phyloP scores from a whole-genome alignment of 1,140 invertebrate species.

The Sitodiplosis mosellana region DNA sequence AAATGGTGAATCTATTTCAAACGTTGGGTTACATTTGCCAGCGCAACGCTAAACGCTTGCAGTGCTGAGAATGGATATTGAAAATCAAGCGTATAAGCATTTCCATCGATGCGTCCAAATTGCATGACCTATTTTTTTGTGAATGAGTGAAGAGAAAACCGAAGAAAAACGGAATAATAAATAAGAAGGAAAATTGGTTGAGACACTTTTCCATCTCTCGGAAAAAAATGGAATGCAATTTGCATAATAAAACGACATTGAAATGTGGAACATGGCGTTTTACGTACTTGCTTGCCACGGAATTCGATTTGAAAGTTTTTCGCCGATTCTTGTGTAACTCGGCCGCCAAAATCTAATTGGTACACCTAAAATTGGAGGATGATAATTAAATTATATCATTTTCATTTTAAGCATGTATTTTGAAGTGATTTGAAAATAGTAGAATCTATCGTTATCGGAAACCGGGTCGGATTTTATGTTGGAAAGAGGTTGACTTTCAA shows the following conservation, averaged over 20 bases:
- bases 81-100: slow-evolving; percentile 97
- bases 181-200: too few relatives aligned
- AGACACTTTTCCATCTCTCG: too few relatives aligned
- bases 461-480: too few relatives aligned
- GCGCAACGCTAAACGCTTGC: slow-evolving; percentile 93
- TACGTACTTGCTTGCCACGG: slow-evolving; percentile 75
- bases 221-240: neutral
- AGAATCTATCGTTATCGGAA: too few relatives aligned
- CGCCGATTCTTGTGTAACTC: slow-evolving; percentile 97
- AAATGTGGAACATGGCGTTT: slow-evolving; percentile 2
- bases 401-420: too few relatives aligned
- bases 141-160: neutral
- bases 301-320: slow-evolving; percentile 99
- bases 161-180: neutral
- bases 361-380: too few relatives aligned
- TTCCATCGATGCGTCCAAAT: slow-evolving; percentile 95
- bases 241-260: neutral
- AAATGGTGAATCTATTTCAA: slow-evolving; percentile 55
- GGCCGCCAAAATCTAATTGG: slow-evolving; percentile 96
- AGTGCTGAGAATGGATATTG: slow-evolving; percentile 96
- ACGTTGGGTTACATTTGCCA: slow-evolving; percentile 96
- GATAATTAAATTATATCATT: too few relatives aligned
- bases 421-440: too few relatives aligned
- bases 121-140: slow-evolving; percentile 88
- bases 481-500: too few relatives aligned